Percentiles rank a stretch among this genome's conserved stretches.
phyloP scores from a whole-genome alignment of 2,888 invertebrate genomes.

The Malthinus seriepunctatus region DNA sequence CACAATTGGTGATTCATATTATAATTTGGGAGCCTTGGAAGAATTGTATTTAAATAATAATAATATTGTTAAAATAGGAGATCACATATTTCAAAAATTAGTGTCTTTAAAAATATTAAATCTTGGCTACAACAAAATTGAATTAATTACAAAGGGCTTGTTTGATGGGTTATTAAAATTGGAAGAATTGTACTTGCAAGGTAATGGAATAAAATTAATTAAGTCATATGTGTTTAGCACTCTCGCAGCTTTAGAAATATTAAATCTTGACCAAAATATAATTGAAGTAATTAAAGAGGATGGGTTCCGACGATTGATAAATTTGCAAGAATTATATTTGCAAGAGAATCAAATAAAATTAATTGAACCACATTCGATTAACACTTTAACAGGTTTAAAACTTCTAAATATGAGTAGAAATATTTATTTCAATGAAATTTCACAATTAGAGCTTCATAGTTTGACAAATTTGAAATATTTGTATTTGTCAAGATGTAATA shows the following conservation, averaged over 20 bases:
- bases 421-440: background rate
- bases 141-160: background rate
- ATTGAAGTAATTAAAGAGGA: background rate
- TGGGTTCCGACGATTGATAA: background rate
- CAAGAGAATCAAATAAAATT: background rate
- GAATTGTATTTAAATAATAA: constrained; percentile 49
- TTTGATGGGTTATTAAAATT: constrained; percentile 5
- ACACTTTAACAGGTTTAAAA: background rate
- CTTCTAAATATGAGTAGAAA: background rate
- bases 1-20: background rate
- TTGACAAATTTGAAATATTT: background rate
- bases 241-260: too few relatives aligned
- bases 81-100: constrained; percentile 1
- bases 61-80: constrained; percentile 10
- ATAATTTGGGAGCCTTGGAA: constrained; percentile 41
- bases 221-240: background rate
- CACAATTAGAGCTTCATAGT: background rate
- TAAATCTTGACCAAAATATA: background rate
- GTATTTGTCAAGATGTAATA: too few relatives aligned
- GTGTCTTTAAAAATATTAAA: background rate
- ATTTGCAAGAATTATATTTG: background rate
- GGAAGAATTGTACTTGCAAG: constrained; percentile 1
- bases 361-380: too few relatives aligned
- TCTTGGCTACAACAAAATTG: constrained; percentile 4
- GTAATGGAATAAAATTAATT: constrained; percentile 2